Evolutionary conservation across 2,113 vertebrate species (phyloP), one percentile per base, ranked within the genome.

Genomic region (Meles meles): DNA sequence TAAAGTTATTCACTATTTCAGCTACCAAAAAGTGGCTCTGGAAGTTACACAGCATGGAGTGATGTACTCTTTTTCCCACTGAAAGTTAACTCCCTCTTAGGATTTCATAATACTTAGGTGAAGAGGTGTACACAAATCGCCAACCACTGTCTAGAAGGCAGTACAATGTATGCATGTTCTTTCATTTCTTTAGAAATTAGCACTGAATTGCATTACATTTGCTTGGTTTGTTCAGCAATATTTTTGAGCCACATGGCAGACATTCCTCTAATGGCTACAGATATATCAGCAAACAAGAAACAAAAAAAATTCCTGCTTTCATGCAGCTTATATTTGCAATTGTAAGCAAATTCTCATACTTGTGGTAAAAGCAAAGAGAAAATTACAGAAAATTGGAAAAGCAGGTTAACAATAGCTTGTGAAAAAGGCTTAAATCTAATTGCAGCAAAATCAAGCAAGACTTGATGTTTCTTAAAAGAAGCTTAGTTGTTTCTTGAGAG

Each of bases 351-450:
- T 81, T 69, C 71, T 88, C 49, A 5, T n/a, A 81, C 21, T 96
- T 92, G 61, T 42, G 81, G 44, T 95, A 65, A 87, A 94, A 94
- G 10, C 37, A 63, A 92, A 92, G 6, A 57, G 52, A 88, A 93
- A 49, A 74, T 94, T 80, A 82, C 3, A 76, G 37, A 76, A 81
- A 77, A 59, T 76, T 92, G 79, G 31, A 52, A 79, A 81, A 63
- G 6, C 34, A 49, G 25, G 7, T 61, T 94, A 42, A 89, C 42
- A 49, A 49, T 25, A 57, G 71, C 34, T 15, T 42, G 27, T 13
- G 31, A 69, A 42, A 67, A 93, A 74, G 42, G 27, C 31, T 57
- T 37, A 90, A 74, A 72, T 47, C 39, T 2, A 13, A 7, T 11
- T 79, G 20, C 5, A 13, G 0, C 80, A n/a, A n/a, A 88, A 90